These are phyloP conservation scores for Microcebus lehilahytsara DNA, from an alignment of 2,113 vertebrate genomes.

Conservation along the genomic window DNA sequence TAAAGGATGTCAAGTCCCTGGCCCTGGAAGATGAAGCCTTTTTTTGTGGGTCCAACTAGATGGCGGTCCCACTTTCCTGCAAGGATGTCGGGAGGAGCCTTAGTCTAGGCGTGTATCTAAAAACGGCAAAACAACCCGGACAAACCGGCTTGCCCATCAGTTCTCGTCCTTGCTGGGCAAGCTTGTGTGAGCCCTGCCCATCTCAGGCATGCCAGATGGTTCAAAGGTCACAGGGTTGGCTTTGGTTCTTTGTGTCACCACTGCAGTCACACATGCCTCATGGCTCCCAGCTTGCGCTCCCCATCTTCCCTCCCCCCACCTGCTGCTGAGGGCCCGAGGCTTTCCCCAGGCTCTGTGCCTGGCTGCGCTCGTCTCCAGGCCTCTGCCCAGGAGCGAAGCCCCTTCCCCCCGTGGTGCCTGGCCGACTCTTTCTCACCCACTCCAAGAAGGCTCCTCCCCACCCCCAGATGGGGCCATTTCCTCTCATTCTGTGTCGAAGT, in stretches of 20 bases:
- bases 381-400: neutral
- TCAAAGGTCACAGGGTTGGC: neutral
- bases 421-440: neutral
- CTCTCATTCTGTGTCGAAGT: neutral
- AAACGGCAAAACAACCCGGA: neutral
- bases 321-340: accelerated
- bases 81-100: accelerated
- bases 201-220: neutral
- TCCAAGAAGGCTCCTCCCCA: neutral
- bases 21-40: too few species aligned
- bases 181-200: neutral
- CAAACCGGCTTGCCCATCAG: neutral
- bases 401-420: neutral
- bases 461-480: accelerated
- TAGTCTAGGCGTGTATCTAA: neutral
- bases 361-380: neutral
- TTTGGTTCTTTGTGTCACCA: accelerated
- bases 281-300: neutral
- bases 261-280: accelerated
- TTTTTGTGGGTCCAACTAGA: accelerated
- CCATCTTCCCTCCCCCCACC: accelerated
- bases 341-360: neutral
- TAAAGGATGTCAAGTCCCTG: neutral
- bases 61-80: accelerated
- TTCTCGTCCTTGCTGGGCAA: neutral